These are phyloP conservation scores for Alcis repandata DNA, from an alignment of 2,888 invertebrate species.

Conservation along the genomic window DNA sequence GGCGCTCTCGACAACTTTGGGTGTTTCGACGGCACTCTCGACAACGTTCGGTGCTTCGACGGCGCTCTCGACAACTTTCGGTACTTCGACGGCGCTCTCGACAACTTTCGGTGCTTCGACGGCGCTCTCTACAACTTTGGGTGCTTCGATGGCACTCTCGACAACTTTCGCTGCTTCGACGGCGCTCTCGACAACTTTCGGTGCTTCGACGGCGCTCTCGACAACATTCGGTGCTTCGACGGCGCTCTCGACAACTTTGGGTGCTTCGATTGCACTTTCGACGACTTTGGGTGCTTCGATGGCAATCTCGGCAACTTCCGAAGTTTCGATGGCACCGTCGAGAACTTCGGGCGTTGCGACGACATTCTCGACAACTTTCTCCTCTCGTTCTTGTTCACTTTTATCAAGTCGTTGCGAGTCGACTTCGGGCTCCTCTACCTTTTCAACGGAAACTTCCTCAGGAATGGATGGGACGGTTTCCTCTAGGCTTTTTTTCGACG, in stretches of 20 bases:
- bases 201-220: no score
- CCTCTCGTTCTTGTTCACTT: constrained; percentile 3
- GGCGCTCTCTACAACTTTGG: not conserved
- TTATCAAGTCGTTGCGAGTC: not conserved
- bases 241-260: no score
- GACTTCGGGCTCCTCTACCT: not conserved
- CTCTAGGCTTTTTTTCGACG: not conserved
- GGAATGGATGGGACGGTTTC: constrained; percentile 7
- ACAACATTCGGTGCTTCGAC: no score
- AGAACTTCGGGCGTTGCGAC: no score
- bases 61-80: not conserved
- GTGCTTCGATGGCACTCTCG: not conserved
- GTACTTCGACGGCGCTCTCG: not conserved
- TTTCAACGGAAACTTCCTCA: not conserved
- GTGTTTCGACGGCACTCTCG: not conserved
- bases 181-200: not conserved
- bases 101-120: not conserved
- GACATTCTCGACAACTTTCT: not conserved
- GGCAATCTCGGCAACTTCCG: no score
- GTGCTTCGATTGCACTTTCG: no score
- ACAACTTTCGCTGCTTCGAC: not conserved
- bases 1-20: not conserved
- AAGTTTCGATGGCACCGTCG: no score
- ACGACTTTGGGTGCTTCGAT: no score
- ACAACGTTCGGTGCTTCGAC: not conserved